These are phyloP conservation scores for Kuschelorhynchus macadamiae DNA, from an alignment of 2,888 invertebrate genomes.

Conservation along the genomic window DNA sequence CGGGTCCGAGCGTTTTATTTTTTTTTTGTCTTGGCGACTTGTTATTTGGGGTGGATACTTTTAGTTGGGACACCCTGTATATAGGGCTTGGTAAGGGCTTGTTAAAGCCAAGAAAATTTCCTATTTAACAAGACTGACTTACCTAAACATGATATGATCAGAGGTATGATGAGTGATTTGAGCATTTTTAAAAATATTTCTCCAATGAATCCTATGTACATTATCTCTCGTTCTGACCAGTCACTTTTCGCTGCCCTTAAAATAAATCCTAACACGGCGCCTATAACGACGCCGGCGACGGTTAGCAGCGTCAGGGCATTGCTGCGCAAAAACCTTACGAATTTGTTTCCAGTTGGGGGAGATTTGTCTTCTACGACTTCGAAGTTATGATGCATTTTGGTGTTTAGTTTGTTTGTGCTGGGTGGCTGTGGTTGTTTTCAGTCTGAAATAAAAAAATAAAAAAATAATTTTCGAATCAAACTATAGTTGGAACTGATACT, in stretches of 20 bases:
- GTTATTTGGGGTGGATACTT: no score
- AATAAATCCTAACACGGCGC: constrained; percentile 65
- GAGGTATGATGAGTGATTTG: constrained; percentile 80
- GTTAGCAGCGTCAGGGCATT: constrained; percentile 74
- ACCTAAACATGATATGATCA: constrained; percentile 74
- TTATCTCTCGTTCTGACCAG: constrained; percentile 74
- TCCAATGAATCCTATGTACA: constrained; percentile 77
- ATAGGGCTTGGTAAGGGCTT: no score
- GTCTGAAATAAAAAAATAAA: no score
- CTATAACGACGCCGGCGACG: constrained; percentile 73
- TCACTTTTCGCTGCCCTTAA: constrained; percentile 55
- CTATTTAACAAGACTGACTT: no score
- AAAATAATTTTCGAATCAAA: no score
- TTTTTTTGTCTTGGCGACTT: no score
- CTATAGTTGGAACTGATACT: no score
- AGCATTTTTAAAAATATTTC: constrained; percentile 82
- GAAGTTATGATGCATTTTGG: constrained; percentile 46
- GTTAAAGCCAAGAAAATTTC: no score
- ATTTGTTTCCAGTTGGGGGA: constrained; percentile 54
- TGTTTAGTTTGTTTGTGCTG: background rate
- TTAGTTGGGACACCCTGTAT: no score
- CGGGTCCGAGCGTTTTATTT: no score
- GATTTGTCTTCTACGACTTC: constrained; percentile 39
- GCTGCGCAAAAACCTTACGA: constrained; percentile 61
- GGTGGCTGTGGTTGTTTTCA: background rate